Conservation (phyloP, 2,113 vertebrate genomes). For the Opisthocomus hoazin region DNA sequence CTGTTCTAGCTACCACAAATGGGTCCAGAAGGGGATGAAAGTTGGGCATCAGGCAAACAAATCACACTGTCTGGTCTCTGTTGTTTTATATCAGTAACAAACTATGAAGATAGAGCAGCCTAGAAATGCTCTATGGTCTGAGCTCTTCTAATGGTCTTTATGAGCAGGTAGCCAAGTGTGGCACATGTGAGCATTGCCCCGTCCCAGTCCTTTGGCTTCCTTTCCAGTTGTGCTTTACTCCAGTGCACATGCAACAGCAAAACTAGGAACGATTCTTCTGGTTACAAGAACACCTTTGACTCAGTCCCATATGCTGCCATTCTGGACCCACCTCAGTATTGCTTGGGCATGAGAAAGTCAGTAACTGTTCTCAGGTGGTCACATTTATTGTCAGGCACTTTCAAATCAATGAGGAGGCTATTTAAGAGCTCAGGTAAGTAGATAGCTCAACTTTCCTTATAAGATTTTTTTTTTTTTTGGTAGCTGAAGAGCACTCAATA, state of each 20-base stretch:
- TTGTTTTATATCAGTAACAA: neutral
- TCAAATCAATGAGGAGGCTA: neutral
- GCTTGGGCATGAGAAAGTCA: neutral
- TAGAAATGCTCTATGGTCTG: neutral
- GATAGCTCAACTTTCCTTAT: neutral
- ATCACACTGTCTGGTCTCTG: neutral
- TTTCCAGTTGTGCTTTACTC: neutral
- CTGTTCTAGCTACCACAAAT: neutral
- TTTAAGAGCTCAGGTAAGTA: neutral
- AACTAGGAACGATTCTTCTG: neutral
- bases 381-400: neutral
- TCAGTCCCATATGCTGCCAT: neutral
- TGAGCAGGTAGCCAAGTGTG: neutral
- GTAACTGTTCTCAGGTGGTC: neutral
- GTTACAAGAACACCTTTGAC: neutral
- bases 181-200: accelerated
- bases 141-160: neutral
- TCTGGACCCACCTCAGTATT: neutral
- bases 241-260: neutral
- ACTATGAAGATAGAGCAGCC: neutral
- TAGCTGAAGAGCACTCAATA: neutral
- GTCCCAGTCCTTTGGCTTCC: neutral
- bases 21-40: neutral
- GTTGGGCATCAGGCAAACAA: neutral
- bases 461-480: neutral